These are phyloP conservation scores for Dreissena polymorpha DNA, from an alignment of 1,140 invertebrate species.

Conservation along the genomic window DNA sequence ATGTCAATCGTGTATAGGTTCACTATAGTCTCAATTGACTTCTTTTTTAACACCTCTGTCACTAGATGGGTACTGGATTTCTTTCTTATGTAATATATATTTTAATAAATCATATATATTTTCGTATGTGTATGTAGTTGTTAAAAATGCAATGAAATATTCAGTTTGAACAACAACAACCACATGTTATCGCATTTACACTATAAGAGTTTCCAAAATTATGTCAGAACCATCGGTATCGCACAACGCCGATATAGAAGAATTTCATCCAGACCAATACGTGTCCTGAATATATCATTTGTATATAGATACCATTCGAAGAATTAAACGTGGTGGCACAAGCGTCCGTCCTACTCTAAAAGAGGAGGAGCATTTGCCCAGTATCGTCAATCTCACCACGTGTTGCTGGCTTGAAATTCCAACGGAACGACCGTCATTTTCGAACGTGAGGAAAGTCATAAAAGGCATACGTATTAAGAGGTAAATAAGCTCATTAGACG, in stretches of 20 bases:
- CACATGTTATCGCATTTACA: background rate
- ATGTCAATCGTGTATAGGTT: background rate
- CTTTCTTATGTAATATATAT: background rate
- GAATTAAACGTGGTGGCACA: background rate
- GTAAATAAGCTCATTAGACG: background rate
- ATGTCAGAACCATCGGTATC: background rate
- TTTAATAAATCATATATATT: too few species aligned
- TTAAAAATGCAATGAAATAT: background rate
- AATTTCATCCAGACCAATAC: background rate
- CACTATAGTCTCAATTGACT: background rate
- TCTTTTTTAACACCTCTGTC: background rate
- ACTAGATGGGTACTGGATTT: background rate
- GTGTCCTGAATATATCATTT: background rate
- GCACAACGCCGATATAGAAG: background rate
- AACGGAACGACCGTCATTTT: slow-evolving; percentile 2
- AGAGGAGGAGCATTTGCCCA: background rate
- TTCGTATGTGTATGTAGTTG: background rate
- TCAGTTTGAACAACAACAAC: background rate
- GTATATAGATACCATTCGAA: slow-evolving; percentile 11
- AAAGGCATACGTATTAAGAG: slow-evolving; percentile 10
- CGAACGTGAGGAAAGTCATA: slow-evolving; percentile 11
- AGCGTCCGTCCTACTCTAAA: background rate
- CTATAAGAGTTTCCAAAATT: background rate
- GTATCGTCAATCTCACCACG: slow-evolving; percentile 15
- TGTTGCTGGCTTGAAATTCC: slow-evolving; percentile 26